Conservation (phyloP, 2,888 invertebrate genomes). For the Nemapogon koenigi region DNA sequence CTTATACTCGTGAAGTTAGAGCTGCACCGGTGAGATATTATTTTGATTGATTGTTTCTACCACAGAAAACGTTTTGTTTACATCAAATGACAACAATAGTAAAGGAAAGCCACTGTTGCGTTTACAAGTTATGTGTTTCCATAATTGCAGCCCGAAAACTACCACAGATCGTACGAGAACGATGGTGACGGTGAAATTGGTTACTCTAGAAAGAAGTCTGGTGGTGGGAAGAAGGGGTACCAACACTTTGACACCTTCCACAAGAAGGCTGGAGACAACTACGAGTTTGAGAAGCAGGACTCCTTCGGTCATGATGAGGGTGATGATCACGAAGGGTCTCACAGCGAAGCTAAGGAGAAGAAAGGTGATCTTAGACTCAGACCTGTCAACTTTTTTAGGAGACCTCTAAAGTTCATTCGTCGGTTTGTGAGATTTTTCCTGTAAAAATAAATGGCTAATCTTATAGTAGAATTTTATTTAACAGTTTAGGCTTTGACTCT, state of each 20-base stretch:
- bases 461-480: no score
- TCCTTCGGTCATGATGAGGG: conserved; percentile 67
- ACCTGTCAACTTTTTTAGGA: conserved; percentile 17
- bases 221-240: conserved; percentile 74
- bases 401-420: conserved; percentile 26
- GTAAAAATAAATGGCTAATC: no score
- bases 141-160: conserved; percentile 37
- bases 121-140: no score
- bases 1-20: conserved; percentile 62
- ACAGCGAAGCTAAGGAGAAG: conserved; percentile 41
- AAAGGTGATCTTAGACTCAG: conserved; percentile 34
- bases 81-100: no score
- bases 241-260: conserved; percentile 76
- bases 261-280: conserved; percentile 75
- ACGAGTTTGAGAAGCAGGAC: conserved; percentile 73
- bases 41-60: no score
- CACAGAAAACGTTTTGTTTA: no score
- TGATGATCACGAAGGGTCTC: conserved; percentile 49
- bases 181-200: conserved; percentile 71
- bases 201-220: conserved; percentile 67
- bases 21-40: conserved; percentile 56
- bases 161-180: conserved; percentile 66
- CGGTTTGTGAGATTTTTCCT: conserved; percentile 31
- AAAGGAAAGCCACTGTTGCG: no score
- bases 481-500: no score